Percentiles rank a stretch among this genome's conserved stretches.
phyloP scores from a whole-genome alignment of 1,140 invertebrate genomes.

The Ridgeia piscesae region DNA sequence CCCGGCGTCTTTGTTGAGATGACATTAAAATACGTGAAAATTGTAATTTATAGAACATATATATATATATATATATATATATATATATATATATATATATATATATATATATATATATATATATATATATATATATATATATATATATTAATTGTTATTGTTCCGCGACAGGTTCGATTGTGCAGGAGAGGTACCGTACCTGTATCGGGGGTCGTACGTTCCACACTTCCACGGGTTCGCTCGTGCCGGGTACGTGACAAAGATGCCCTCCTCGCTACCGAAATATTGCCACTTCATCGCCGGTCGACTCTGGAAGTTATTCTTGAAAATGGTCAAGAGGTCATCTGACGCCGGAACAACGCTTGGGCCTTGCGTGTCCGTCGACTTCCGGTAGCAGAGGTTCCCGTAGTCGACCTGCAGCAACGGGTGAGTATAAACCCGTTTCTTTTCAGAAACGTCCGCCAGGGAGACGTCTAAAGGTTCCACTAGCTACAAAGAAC shows the following conservation, averaged over 20 bases:
- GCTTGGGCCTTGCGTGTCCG: background rate
- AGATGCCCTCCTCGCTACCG: slow-evolving; percentile 26
- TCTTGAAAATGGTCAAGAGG: slow-evolving; percentile 19
- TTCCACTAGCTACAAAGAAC: too few relatives aligned
- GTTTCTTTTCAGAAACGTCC: too few relatives aligned
- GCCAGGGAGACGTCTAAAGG: too few relatives aligned
- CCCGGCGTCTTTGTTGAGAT: too few relatives aligned
- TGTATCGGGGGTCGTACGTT: slow-evolving; percentile 28
- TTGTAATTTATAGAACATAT: too few relatives aligned
- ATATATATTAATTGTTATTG: too few relatives aligned
- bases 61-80: background rate
- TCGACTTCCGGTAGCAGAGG: slow-evolving; percentile 1
- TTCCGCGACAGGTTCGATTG: background rate
- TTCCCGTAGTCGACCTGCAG: background rate
- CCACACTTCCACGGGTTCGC: slow-evolving; percentile 2
- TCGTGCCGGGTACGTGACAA: slow-evolving; percentile 21
- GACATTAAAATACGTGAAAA: too few relatives aligned
- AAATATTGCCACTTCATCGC: slow-evolving; percentile 32
- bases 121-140: background rate
- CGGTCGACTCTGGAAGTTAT: slow-evolving; percentile 18
- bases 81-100: background rate
- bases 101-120: background rate
- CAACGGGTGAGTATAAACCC: background rate
- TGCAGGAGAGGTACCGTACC: background rate
- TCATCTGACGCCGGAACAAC: background rate